Evolutionary conservation across 2,113 vertebrate genomes (phyloP).

Genomic region (Paramormyrops kingsleyae): DNA sequence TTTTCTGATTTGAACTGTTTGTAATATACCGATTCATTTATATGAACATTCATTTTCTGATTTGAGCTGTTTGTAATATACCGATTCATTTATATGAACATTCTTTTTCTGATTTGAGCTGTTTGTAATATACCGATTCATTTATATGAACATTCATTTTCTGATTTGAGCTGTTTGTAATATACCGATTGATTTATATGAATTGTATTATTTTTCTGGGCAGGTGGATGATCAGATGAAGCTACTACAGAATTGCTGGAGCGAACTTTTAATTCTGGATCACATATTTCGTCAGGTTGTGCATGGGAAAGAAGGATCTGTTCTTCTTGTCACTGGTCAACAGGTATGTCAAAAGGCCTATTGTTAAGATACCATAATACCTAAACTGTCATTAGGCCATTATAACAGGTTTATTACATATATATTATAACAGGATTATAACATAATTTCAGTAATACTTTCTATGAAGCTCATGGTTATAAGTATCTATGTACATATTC

Average conservation of each 20-base stretch:
- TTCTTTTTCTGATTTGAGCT: conserved; percentile 21
- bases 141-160: not conserved
- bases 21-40: not conserved
- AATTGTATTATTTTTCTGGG: conserved; percentile 17
- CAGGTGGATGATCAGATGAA: conserved; percentile 99
- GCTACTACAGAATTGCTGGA: conserved; percentile 97
- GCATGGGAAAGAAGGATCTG: conserved; percentile 88
- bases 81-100: not conserved
- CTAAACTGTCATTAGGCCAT: conserved; percentile 30
- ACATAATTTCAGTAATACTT: conserved; percentile 23
- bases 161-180: not conserved
- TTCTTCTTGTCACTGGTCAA: conserved; percentile 93
- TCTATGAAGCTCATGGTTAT: too few species aligned
- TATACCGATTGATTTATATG: not conserved
- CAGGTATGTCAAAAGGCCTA: conserved; percentile 70
- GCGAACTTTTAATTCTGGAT: conserved; percentile 94
- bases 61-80: not conserved
- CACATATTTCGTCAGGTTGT: conserved; percentile 96
- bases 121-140: not conserved
- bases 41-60: too few species aligned
- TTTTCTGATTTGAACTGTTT: too few species aligned
- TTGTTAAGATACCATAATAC: not conserved
- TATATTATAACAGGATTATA: too few species aligned
- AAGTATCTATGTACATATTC: too few species aligned
- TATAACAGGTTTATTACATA: conserved; percentile 41